These are phyloP conservation scores for Bovichtus diacanthus DNA, from an alignment of 2,797 vertebrate species.

Conservation along the genomic window DNA sequence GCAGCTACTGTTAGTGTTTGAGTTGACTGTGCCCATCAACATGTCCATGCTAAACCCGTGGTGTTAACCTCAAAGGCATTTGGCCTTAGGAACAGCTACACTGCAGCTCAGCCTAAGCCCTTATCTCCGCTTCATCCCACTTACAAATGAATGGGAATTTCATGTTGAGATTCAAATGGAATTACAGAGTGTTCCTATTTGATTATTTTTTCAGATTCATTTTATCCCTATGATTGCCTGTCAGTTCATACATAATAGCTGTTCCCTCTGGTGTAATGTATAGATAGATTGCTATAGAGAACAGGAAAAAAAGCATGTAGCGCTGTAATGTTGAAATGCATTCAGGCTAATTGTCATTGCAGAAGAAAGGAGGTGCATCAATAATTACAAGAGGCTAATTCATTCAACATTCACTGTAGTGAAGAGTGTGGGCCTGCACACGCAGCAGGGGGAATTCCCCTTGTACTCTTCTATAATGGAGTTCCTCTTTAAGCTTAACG, in stretches of 20 bases:
- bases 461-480: conserved; percentile 39
- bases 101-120: conserved; percentile 51
- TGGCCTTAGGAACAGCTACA: conserved; percentile 45
- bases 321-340: conserved; percentile 50
- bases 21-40: conserved; percentile 36
- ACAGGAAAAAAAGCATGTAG: conserved; percentile 14
- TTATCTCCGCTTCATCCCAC: conserved; percentile 57
- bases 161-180: conserved; percentile 62
- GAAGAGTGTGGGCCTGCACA: conserved; percentile 27
- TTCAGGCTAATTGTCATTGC: conserved; percentile 45
- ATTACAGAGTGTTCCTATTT: conserved; percentile 54
- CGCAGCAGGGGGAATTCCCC: conserved; percentile 43
- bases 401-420: conserved; percentile 29
- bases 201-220: conserved; percentile 51
- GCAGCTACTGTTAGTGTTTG: conserved; percentile 25
- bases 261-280: conserved; percentile 30
- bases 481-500: conserved; percentile 30
- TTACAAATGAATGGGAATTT: conserved; percentile 68
- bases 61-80: conserved; percentile 57
- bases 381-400: conserved; percentile 61
- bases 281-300: conserved; percentile 7
- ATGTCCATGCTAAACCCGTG: conserved; percentile 33
- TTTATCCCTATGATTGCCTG: conserved; percentile 52
- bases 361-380: conserved; percentile 31
- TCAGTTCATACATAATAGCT: conserved; percentile 42